Evolutionary conservation across 2,113 vertebrate species (phyloP).

Genomic region (Melanostigma gelatinosum): DNA sequence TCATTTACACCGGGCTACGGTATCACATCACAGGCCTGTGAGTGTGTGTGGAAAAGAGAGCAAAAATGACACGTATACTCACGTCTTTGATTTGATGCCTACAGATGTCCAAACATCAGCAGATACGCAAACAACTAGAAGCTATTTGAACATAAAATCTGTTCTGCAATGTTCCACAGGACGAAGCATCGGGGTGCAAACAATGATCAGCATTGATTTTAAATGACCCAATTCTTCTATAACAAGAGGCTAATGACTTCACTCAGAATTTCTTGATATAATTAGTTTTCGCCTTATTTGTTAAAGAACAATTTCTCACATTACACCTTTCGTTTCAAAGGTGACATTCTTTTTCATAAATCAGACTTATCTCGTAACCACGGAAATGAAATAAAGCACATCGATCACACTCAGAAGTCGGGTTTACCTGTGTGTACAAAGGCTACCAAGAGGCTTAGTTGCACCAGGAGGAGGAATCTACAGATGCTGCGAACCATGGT

Average conservation of each 20-base stretch:
- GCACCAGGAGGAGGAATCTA: conserved; percentile 66
- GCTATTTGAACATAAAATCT: background rate
- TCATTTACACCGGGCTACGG: conserved; percentile 54
- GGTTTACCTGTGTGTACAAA: conserved; percentile 79
- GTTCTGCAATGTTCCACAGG: background rate
- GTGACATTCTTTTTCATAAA: background rate
- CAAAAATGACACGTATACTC: conserved; percentile 29
- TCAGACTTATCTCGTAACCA: background rate
- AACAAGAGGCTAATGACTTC: background rate
- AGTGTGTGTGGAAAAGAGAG: background rate
- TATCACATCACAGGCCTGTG: conserved; percentile 15
- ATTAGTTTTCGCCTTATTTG: background rate
- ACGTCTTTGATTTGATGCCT: conserved; percentile 26
- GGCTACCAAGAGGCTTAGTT: conserved; percentile 73
- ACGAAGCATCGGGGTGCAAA: background rate
- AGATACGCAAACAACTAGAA: background rate
- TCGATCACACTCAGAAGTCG: background rate
- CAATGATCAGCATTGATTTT: background rate
- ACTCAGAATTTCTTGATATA: background rate
- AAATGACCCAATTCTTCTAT: background rate
- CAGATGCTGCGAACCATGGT: conserved; percentile 74
- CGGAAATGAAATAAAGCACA: background rate
- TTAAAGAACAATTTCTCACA: background rate
- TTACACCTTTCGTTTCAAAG: background rate
- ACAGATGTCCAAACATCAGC: background rate